phyloP scores from a whole-genome alignment of 2,113 vertebrate species.

The Anthoscopus minutus region DNA sequence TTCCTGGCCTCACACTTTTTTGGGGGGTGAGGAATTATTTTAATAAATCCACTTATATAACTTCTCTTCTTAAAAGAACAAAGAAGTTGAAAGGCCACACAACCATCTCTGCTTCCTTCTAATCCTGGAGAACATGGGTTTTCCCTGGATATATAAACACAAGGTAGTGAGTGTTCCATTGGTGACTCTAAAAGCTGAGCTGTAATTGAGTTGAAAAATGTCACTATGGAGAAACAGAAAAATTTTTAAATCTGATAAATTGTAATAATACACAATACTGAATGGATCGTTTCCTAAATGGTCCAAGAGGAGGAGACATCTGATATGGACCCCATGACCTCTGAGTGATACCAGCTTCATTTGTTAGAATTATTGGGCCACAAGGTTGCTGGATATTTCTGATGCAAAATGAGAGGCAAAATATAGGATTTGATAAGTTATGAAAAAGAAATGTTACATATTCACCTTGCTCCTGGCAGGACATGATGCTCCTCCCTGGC shows the following conservation, averaged over 20 bases:
- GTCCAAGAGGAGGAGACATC: not conserved
- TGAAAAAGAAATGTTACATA: not conserved
- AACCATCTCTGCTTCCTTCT: not conserved
- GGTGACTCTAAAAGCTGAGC: not conserved
- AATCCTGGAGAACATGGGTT: not conserved
- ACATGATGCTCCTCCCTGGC: not conserved
- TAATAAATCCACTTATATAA: not conserved
- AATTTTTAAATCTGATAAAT: not conserved
- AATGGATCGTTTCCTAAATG: not conserved
- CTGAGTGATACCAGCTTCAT: not conserved
- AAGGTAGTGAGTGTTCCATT: not conserved
- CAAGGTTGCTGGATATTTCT: not conserved
- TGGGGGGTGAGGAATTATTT: not conserved
- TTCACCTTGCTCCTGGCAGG: not conserved
- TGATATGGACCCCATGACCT: not conserved
- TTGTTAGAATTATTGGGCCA: not conserved
- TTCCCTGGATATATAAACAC: not conserved
- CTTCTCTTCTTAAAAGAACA: not conserved
- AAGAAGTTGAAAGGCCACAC: not conserved
- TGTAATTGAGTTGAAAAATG: not conserved
- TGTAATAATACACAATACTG: not conserved
- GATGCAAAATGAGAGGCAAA: not conserved
- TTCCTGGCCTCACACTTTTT: not conserved
- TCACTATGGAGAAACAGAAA: not conserved
- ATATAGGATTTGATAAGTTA: not conserved